These are phyloP conservation scores for Merops nubicus DNA, from an alignment of 2,113 vertebrate species.

Conservation along the genomic window DNA sequence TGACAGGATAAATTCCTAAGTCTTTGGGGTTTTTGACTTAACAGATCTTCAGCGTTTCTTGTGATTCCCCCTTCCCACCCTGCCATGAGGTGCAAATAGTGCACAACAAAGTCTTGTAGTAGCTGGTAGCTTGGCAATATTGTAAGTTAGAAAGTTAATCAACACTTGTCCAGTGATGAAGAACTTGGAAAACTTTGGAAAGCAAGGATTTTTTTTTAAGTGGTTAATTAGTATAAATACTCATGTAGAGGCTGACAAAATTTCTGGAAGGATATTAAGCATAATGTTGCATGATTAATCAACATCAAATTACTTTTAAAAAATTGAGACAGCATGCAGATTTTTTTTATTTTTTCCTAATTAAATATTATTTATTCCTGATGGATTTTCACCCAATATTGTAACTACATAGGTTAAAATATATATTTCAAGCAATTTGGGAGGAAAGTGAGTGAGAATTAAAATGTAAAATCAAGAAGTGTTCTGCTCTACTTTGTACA, in stretches of 20 bases:
- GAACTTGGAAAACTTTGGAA: neutral
- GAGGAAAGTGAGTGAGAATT: neutral
- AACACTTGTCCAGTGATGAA: neutral
- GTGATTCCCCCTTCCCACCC: neutral
- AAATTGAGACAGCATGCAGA: neutral
- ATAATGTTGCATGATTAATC: neutral
- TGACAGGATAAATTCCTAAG: neutral
- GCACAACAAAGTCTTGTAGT: neutral
- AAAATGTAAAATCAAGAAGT: neutral
- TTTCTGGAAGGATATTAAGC: neutral
- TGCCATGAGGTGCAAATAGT: neutral
- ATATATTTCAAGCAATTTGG: neutral
- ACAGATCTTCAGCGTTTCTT: neutral
- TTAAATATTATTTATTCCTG: neutral
- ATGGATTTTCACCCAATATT: neutral
- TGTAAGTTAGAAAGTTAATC: neutral
- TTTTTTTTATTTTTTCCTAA: neutral
- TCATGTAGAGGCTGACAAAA: neutral
- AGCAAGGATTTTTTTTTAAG: neutral
- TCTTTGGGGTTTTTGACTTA: rapidly evolving
- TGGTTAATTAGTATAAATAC: neutral
- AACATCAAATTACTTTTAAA: neutral
- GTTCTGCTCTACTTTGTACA: neutral
- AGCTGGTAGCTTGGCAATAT: neutral
- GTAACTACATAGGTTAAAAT: neutral